These are phyloP conservation scores for Petrolisthes cinctipes DNA, from an alignment of 2,888 invertebrate species.

Conservation along the genomic window DNA sequence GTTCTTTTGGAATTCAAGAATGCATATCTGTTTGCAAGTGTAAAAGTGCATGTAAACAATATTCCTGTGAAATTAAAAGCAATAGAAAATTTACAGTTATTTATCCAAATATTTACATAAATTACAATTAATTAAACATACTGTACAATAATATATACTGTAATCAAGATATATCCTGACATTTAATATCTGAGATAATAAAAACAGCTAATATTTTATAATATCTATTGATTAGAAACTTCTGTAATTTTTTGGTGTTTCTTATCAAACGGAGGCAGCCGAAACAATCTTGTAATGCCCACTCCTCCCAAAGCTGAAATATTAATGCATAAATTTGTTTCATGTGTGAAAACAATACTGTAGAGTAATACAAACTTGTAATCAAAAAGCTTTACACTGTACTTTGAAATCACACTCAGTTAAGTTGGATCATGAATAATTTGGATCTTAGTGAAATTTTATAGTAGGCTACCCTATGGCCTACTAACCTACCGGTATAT, in stretches of 20 bases:
- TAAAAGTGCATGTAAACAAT: not conserved
- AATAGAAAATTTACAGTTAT: not conserved
- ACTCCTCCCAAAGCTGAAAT: conserved; percentile 40
- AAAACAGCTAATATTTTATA: not conserved
- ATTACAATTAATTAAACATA: not conserved
- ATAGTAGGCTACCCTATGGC: too few relatives aligned
- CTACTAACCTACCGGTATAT: too few relatives aligned
- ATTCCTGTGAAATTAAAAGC: not conserved
- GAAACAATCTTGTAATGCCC: conserved; percentile 33
- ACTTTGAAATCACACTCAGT: too few relatives aligned
- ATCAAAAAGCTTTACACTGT: not conserved
- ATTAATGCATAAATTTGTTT: not conserved
- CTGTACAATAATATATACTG: not conserved
- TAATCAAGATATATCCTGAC: not conserved
- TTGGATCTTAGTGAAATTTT: too few relatives aligned
- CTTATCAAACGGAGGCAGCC: conserved; percentile 45
- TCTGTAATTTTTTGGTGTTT: not conserved
- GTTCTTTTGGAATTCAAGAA: too few relatives aligned
- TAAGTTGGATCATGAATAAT: too few relatives aligned
- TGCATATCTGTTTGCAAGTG: not conserved
- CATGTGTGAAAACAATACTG: not conserved
- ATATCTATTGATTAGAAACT: not conserved
- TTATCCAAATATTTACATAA: not conserved
- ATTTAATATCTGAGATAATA: not conserved
- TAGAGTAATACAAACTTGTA: not conserved